Base-by-base conservation (phyloP, 2,797 vertebrate species). In the Pipistrellus pipistrellus region DNA sequence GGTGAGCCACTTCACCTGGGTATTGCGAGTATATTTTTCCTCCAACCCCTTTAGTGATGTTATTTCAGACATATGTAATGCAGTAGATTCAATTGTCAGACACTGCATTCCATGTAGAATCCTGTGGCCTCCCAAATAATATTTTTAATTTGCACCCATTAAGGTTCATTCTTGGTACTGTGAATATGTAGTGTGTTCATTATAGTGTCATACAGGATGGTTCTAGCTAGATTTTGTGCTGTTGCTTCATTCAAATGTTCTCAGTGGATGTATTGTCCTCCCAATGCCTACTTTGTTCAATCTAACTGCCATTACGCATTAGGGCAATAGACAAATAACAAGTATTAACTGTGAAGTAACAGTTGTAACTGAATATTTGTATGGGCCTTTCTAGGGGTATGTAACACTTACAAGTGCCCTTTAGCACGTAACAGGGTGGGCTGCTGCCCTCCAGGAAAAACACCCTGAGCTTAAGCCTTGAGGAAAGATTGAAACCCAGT, bases 291-390 rank as follows among this genome's bases (percentile, higher is more conserved):
- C 27, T 83, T 77, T 95, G 35, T 38, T 84, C 84, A 41, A 17
- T 78, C 35, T 68, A 59, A 86, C 30, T 82, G 15, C 44, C 62
- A 95, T 27, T 75, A 94, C 75, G 30, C 25, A 48, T 21, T 41
- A 68, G n/a, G 71, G 23, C 35, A 83, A 88, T 4, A 88, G 57
- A 85, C 53, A 85, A 92, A 90, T 48, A 69, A 25, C 44, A 93
- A 90, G 20, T 27, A 77, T 51, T 85, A 87, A 93, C 51, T 66
- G 15, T 86, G 62, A 87, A 91, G 57, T 72, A 71, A 69, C 4
- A 55, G 5, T 23, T 55, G 11, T 46, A 87, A 51, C 9, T 7
- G 11, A 88, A 57, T 76, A 69, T 48, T 18, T 53, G 64, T 20
- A 15, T 46, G 1, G 69, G 21, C 1, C n/a, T 91, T 75, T 94